Evolutionary conservation across 2,113 vertebrate genomes (phyloP), one percentile per base, ranked within the genome.

Genomic region (Phalacrocorax carbo): DNA sequence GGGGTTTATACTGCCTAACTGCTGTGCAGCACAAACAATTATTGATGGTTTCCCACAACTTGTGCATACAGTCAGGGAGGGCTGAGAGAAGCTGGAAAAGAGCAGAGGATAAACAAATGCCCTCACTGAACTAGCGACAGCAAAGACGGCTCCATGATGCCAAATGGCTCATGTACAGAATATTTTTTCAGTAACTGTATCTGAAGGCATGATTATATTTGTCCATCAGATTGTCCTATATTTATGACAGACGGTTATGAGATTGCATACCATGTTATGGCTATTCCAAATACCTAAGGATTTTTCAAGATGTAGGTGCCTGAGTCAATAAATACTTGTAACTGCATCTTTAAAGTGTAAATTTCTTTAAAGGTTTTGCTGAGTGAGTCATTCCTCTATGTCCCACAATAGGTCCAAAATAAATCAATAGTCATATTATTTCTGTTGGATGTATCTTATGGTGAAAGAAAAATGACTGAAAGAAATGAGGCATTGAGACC

Each of bases 371-470:
- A 58, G 29, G 8, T 34, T 76, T 51, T 64, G 4, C 22, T 82
- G 51, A 38, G 6, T 34, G 52, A 11, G 22, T 69, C 29, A 25
- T 30, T 34, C 64, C 52, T 7, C 20, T 49, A 0, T 14, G 22
- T 46, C 44, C 54, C n/a, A 15, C 2, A 0, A 10, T 0, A 57
- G 13, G 29, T 13, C n/a, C 26, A 44, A 76, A 88, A n/a, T 17
- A 66, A 57, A 10, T 6, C 48, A 65, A 20, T 11, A 3, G 10
- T n/a, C 29, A 9, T 46, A 15, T 18, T 44, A 7, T 38, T 92
- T 78, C 46, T 61, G 13, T 25, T 44, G 65, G 10, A 32, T 49
- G 22, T 7, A 14, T 29, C 10, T 54, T n/a, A 4, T 5, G 6
- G 29, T 42, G 52, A 38, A 77, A 20, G 29, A 54, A 34, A 69